phyloP scores from a whole-genome alignment of 2,888 invertebrate genomes.

The Drosophila buzzatii region DNA sequence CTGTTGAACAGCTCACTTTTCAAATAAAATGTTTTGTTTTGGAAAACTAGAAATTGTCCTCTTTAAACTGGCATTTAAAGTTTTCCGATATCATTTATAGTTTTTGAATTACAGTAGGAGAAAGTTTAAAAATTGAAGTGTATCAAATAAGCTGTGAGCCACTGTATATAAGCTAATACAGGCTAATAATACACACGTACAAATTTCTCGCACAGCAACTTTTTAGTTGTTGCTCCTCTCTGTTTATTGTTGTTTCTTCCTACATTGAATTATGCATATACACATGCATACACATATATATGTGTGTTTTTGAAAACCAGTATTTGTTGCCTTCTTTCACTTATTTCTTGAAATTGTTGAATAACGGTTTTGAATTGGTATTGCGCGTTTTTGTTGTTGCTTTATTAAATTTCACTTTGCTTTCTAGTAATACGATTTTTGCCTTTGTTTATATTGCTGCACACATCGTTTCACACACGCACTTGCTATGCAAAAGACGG shows the following conservation, averaged over 20 bases:
- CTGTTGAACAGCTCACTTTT: no score
- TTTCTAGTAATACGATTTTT: slow-evolving; percentile 60
- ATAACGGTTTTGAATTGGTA: slow-evolving; percentile 72
- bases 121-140: no score
- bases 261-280: slow-evolving; percentile 37
- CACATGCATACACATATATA: slow-evolving; percentile 9
- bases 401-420: slow-evolving; percentile 78
- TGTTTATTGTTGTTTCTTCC: slow-evolving; percentile 52
- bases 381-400: slow-evolving; percentile 53
- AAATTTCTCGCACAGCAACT: slow-evolving; percentile 72
- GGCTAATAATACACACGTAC: slow-evolving; percentile 53
- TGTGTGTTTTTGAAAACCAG: slow-evolving; percentile 63
- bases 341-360: slow-evolving; percentile 75
- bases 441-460: slow-evolving; percentile 46
- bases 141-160: no score
- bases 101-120: no score
- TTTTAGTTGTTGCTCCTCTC: slow-evolving; percentile 58
- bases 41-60: no score
- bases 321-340: slow-evolving; percentile 78
- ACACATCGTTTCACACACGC: slow-evolving; percentile 50
- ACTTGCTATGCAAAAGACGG: slow-evolving; percentile 36
- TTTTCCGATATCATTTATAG: no score
- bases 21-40: no score
- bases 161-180: no score
- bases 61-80: no score